Evolutionary conservation across 92 coral and sea anemone genomes (phyloP).

Genomic region (Phenganax marumi): DNA sequence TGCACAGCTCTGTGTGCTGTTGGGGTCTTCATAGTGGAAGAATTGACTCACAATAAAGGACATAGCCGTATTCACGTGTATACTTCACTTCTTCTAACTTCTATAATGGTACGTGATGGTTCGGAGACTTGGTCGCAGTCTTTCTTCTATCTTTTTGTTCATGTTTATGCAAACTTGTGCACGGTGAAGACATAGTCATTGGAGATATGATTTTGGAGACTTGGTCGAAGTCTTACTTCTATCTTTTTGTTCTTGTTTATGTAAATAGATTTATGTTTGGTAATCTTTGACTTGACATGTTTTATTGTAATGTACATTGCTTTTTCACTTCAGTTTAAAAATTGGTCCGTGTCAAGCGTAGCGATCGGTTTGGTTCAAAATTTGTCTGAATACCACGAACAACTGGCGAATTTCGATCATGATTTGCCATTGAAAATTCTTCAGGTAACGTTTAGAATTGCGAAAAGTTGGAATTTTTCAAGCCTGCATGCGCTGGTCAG

Average conservation of each 20-base stretch:
- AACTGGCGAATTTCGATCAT: constrained; percentile 69
- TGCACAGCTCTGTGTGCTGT: constrained; percentile 86
- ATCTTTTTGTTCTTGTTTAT: too few species aligned
- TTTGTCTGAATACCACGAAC: constrained; percentile 75
- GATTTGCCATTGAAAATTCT: constrained; percentile 84
- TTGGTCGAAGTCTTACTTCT: too few species aligned
- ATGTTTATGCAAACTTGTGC: too few species aligned
- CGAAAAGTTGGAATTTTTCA: too few species aligned
- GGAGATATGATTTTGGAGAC: too few species aligned
- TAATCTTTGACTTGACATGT: not conserved
- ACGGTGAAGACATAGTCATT: too few species aligned
- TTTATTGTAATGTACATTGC: not conserved
- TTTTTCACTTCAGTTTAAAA: constrained; percentile 63
- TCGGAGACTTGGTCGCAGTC: not conserved
- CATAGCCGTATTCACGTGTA: constrained; percentile 79
- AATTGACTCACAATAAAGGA: constrained; percentile 82
- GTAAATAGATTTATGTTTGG: too few species aligned
- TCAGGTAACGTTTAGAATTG: constrained; percentile 62
- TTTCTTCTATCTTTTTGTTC: not conserved
- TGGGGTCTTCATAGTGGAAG: constrained; percentile 88
- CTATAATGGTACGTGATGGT: constrained; percentile 70
- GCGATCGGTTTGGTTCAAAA: constrained; percentile 83
- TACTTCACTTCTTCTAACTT: constrained; percentile 79
- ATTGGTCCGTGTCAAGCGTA: constrained; percentile 79
- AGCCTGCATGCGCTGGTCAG: not conserved